Evolutionary conservation across 2,113 vertebrate species (phyloP), one percentile per base, ranked within the genome.

Genomic region (Cavia aperea): DNA sequence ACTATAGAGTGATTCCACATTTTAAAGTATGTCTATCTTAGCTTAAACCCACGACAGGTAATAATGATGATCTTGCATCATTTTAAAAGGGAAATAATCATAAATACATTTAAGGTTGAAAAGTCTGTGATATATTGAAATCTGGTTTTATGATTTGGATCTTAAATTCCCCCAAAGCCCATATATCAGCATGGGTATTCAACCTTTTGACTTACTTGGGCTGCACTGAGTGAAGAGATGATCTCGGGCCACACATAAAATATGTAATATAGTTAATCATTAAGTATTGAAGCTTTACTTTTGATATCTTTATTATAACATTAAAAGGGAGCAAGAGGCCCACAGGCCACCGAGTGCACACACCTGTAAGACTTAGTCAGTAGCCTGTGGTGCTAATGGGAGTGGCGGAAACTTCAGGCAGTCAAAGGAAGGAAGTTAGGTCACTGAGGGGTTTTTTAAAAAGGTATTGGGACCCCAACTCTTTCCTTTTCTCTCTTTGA

Each of bases 21-120:
- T 87, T 29, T 89, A 87, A 93, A 91, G 94, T 91, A 81, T 72
- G 3, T 78, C n/a, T 49, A 9, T 84, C 14, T 94, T 86, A 75
- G 85, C 21, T 93, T 87, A 89, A 63, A 68, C 23, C 51, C n/a
- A 39, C 54, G 43, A 26, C 24, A 63, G 26, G n/a, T 85, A 70
- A 54, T 89, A 24, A 51, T 73, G 33, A 56, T 19, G 1, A 73
- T 21, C 24, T 29, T 31, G 73, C 3, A 56, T 72, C 46, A 60
- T 60, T 58, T 70, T 18, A 75, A 92, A 93, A n/a, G 72, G 43
- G 16, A 93, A 89, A 82, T 21, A 1, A 63, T 56, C 46, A 10
- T 62, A 87, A 93, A 83, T 73, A 86, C 5, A 83, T 26, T 68
- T 18, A 79, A 65, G 66, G 19, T 21, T 4, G 18, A 54, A n/a